These are phyloP conservation scores for Luperina testacea DNA, from an alignment of 2,888 invertebrate genomes.

Conservation along the genomic window DNA sequence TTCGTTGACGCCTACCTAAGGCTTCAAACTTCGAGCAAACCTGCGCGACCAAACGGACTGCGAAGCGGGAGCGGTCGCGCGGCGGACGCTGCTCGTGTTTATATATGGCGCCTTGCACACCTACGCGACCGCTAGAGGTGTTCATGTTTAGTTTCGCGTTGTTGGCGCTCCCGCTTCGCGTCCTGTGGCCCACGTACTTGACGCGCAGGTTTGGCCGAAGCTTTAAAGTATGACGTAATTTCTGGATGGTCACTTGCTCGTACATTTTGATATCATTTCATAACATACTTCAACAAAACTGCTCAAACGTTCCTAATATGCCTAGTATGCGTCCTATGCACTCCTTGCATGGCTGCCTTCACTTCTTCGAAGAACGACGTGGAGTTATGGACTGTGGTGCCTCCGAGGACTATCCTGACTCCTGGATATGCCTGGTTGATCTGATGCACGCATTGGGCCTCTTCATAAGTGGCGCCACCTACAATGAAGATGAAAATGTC, in stretches of 20 bases:
- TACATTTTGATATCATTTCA: neutral
- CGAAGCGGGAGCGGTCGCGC: too few species aligned
- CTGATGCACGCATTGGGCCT: constrained; percentile 95
- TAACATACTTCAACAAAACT: neutral
- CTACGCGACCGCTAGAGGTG: too few species aligned
- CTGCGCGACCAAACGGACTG: too few species aligned
- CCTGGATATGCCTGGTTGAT: constrained; percentile 93
- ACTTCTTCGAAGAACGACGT: constrained; percentile 94
- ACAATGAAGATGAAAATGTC: constrained; percentile 99
- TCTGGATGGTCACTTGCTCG: neutral
- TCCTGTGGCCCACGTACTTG: too few species aligned
- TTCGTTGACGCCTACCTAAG: neutral
- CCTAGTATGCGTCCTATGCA: constrained; percentile 91
- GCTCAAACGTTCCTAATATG: constrained; percentile 84
- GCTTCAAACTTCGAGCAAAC: too few species aligned
- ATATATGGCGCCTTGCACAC: too few species aligned
- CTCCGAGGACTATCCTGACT: constrained; percentile 95
- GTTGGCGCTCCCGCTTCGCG: too few species aligned
- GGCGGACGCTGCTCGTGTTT: too few species aligned
- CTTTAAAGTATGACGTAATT: neutral
- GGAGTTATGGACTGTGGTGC: constrained; percentile 97
- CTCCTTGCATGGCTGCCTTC: constrained; percentile 91
- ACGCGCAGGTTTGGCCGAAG: too few species aligned
- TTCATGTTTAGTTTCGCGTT: too few species aligned
- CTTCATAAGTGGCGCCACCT: constrained; percentile 99